Evolutionary conservation across 2,888 invertebrate genomes (phyloP), one percentile per base, ranked within the genome.

Genomic region (Podotricha telesiphe): DNA sequence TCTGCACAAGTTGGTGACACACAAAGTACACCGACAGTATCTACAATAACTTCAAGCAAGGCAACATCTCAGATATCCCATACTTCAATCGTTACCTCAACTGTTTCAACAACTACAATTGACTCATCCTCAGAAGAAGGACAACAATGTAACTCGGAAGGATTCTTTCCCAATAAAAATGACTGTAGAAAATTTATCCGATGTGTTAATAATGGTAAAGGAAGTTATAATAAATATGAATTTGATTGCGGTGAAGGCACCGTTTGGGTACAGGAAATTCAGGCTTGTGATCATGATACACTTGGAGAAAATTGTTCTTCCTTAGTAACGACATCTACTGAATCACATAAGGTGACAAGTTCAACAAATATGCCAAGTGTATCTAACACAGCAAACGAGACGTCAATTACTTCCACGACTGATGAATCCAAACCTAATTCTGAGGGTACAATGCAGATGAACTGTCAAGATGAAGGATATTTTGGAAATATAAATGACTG

Each of bases 101-200:
- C 76, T 73, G 15, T 58, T 47, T 17, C 68, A 2, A 61, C 59
- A 4, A 47, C 61, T 40, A n/a, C 1, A 17, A 51, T 10, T 40
- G 11, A 55, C 10, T 50, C 13, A 17, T 20, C 59, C 7, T 40
- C 59, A 17, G 13, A 51, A 19, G 53, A 65, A 63, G 59, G 62
- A 15, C 58, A 73, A 40, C 47, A 67, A 50, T 95, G 95, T 79
- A 85, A 82, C 19, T 81, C 85, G 75, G 95, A 95, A 83, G 96
- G 96, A 65, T 97, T 96, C 83, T 94, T 95, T 79, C 94, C 95
- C 15, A 95, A 97, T 84, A 89, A 93, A 48, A 87, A 88, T 55
- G 94, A 96, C 79, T 97, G 97, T 80, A 94, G 93, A 70, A 96
- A 95, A 82, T 97, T 97, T 87, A 96, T 96, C 81, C 94, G 96